A percentile compares a stretch with the other conserved stretches of the same genome.
Evolutionary conservation across 1,140 invertebrate genomes (phyloP).

Genomic region (Drosophila ficusphila): DNA sequence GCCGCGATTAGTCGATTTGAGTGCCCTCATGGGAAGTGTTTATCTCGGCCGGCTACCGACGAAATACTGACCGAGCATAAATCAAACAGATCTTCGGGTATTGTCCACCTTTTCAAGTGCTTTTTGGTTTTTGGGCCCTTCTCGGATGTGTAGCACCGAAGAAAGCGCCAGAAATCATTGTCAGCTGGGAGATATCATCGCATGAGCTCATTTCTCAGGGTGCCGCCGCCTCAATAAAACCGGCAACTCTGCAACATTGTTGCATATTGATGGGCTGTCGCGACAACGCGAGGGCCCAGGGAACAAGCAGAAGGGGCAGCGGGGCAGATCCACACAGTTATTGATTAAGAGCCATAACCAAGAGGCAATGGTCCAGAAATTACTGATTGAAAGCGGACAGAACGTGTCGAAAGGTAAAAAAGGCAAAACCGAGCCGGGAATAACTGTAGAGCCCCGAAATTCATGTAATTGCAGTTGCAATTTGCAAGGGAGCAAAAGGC

Average conservation of each 20-base stretch:
- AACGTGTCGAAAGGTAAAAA: constrained; percentile 46
- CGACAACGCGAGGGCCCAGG: constrained; percentile 40
- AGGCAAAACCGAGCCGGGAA: constrained; percentile 2
- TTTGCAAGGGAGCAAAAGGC: constrained; percentile 44
- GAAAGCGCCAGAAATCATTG: neutral
- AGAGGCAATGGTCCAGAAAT: constrained; percentile 50
- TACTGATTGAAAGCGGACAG: constrained; percentile 68
- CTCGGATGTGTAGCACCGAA: neutral
- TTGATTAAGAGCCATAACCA: constrained; percentile 78
- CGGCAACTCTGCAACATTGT: constrained; percentile 76
- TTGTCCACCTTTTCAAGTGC: constrained; percentile 1
- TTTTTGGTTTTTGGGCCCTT: neutral
- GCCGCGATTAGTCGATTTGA: constrained; percentile 67
- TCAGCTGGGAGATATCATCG: constrained; percentile 8
- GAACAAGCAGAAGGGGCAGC: neutral
- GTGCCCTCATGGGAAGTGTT: constrained; percentile 44
- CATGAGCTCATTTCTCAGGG: constrained; percentile 21
- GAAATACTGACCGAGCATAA: constrained; percentile 5
- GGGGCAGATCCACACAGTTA: constrained; percentile 58
- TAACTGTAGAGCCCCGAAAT: constrained; percentile 57
- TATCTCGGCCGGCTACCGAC: constrained; percentile 17
- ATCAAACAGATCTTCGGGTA: constrained; percentile 1
- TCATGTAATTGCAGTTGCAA: constrained; percentile 70
- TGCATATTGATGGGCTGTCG: constrained; percentile 71
- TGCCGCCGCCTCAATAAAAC: constrained; percentile 54